These are phyloP conservation scores for Scolopax rusticola DNA, from an alignment of 2,797 vertebrate species.

Conservation along the genomic window DNA sequence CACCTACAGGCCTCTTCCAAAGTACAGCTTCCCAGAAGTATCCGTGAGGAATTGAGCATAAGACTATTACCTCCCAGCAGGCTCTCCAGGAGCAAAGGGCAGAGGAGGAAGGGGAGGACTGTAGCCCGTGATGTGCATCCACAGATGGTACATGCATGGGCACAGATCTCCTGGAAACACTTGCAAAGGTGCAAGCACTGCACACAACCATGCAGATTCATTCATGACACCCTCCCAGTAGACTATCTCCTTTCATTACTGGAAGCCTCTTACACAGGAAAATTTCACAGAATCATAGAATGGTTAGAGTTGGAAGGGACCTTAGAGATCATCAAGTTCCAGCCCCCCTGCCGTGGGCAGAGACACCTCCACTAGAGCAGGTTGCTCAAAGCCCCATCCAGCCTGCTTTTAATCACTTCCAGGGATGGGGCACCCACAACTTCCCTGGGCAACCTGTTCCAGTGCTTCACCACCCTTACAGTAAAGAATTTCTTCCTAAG, in stretches of 20 bases:
- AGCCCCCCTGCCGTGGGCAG: no score
- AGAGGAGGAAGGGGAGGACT: not conserved
- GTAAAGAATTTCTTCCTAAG: no score
- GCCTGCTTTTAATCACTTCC: no score
- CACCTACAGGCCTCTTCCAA: not conserved
- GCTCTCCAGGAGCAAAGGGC: not conserved
- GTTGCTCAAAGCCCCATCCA: no score
- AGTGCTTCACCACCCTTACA: no score
- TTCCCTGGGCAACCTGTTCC: no score
- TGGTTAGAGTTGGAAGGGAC: no score
- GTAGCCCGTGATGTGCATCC: not conserved
- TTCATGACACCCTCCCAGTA: not conserved
- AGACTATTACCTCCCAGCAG: fast-evolving
- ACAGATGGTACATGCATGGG: not conserved
- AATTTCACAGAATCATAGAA: not conserved
- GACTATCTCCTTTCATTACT: not conserved
- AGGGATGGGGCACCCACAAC: no score
- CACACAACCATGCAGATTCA: not conserved
- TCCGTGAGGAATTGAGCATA: not conserved
- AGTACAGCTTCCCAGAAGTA: not conserved
- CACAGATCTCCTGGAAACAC: not conserved
- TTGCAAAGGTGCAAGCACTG: not conserved
- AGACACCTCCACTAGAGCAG: no score
- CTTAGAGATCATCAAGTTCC: no score
- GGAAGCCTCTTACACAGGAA: not conserved